Percentiles rank a stretch among this genome's conserved stretches.
These are phyloP conservation scores for Phyllostomus hastatus DNA, from an alignment of 2,113 vertebrate species.

Conservation along the genomic window DNA sequence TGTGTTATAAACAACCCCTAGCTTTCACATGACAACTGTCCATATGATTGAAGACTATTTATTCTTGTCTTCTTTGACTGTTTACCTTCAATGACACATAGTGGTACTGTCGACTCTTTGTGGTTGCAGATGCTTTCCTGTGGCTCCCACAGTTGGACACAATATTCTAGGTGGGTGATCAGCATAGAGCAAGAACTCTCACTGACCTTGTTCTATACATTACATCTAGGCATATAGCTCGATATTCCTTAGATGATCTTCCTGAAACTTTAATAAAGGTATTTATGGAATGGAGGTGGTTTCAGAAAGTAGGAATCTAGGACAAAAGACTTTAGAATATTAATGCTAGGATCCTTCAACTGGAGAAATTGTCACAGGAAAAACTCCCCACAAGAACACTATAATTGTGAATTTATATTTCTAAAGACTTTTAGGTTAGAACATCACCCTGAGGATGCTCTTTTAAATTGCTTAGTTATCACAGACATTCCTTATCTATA, in stretches of 20 bases:
- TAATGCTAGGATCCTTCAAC: neutral
- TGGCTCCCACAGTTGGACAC: neutral
- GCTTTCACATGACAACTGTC: neutral
- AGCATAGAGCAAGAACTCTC: neutral
- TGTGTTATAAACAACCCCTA: neutral
- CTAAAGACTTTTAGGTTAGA: neutral
- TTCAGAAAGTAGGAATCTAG: neutral
- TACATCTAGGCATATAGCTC: neutral
- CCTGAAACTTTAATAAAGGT: conserved; percentile 2
- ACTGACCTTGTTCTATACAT: neutral
- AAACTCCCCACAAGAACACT: neutral
- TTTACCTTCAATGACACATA: neutral
- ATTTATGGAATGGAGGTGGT: neutral
- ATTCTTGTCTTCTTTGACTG: neutral
- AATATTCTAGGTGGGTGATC: neutral
- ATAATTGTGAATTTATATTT: neutral
- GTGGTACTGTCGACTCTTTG: accelerated
- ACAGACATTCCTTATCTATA: neutral
- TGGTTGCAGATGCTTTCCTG: neutral
- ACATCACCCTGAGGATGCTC: neutral
- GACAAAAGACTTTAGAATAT: neutral
- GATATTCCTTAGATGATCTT: neutral
- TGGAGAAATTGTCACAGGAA: neutral
- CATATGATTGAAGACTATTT: neutral
- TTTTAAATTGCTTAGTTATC: neutral